Percentiles rank a stretch among this genome's conserved stretches.
Conservation (phyloP, 2,113 vertebrate genomes). For the Paramisgurnus dabryanus region DNA sequence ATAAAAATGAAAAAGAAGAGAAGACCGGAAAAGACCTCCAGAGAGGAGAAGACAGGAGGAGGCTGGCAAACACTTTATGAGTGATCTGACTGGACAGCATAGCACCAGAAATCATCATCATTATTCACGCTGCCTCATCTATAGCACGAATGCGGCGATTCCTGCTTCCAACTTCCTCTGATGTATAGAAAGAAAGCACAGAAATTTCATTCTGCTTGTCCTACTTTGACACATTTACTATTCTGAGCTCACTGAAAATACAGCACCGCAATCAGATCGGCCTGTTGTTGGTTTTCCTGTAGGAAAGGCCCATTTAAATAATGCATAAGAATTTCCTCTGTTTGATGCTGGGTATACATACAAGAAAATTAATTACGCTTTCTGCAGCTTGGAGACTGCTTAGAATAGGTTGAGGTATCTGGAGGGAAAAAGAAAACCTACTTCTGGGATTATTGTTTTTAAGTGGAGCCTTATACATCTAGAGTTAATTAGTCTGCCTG, state of each 20-base stretch:
- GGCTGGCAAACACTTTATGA: conserved; percentile 22
- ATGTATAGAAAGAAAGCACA: conserved; percentile 9
- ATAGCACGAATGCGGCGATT: conserved; percentile 2
- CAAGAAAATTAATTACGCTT: conserved; percentile 50
- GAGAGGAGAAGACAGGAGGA: not conserved
- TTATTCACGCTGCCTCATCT: conserved; percentile 17
- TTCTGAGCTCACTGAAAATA: not conserved
- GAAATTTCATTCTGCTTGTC: not conserved
- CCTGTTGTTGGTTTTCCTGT: not conserved
- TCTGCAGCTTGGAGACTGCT: conserved; percentile 37
- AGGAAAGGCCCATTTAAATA: conserved; percentile 47
- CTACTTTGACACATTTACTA: conserved; percentile 18
- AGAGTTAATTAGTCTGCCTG: conserved; percentile 52
- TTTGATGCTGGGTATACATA: conserved; percentile 49
- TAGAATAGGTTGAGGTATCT: conserved; percentile 36
- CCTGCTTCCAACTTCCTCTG: not conserved
- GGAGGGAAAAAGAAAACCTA: conserved; percentile 6
- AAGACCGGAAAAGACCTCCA: not conserved
- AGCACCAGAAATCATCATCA: conserved; percentile 34
- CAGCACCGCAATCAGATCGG: conserved; percentile 17
- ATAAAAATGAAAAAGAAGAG: conserved; percentile 21
- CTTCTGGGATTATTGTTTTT: conserved; percentile 48
- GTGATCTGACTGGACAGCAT: conserved; percentile 40
- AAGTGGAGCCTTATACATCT: conserved; percentile 32
- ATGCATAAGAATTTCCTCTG: conserved; percentile 27